Percentiles rank a stretch among this genome's conserved stretches.
phyloP scores from a whole-genome alignment of 2,888 invertebrate genomes.

The Dynastes hyllus region DNA sequence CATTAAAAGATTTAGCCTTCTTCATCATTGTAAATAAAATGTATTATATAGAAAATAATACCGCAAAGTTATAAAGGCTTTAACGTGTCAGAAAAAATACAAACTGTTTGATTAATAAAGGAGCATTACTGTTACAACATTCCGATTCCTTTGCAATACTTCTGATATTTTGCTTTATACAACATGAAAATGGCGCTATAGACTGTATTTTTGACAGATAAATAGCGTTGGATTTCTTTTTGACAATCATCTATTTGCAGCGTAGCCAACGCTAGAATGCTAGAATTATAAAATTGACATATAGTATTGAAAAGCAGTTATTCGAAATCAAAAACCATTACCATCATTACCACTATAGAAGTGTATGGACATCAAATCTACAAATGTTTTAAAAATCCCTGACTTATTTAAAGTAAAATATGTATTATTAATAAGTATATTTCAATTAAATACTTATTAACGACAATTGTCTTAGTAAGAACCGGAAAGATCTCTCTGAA shows the following conservation, averaged over 20 bases:
- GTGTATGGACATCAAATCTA: too few relatives aligned
- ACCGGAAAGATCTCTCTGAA: too few relatives aligned
- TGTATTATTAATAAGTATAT: too few relatives aligned
- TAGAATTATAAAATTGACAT: too few relatives aligned
- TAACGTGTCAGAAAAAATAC: not conserved
- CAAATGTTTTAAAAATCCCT: too few relatives aligned
- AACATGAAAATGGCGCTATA: conserved; percentile 50
- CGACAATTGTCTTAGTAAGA: too few relatives aligned
- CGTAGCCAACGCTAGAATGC: not conserved
- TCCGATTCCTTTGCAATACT: not conserved
- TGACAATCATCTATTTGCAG: not conserved
- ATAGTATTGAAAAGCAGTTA: too few relatives aligned
- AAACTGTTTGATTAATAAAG: not conserved
- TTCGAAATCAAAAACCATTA: too few relatives aligned
- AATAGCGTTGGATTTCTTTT: conserved; percentile 34
- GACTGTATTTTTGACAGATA: conserved; percentile 45
- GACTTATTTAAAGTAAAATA: too few relatives aligned
- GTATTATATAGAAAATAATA: not conserved
- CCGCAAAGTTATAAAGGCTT: not conserved
- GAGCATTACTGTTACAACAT: conserved; percentile 27
- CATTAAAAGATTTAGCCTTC: conserved; percentile 73
- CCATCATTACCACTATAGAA: too few relatives aligned
- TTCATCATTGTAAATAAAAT: conserved; percentile 47
- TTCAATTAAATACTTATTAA: too few relatives aligned
- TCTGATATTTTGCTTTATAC: conserved; percentile 9